Percentiles rank a stretch among this genome's conserved stretches.
Evolutionary conservation across 1,140 invertebrate species (phyloP).

Genomic region (Aleiodes sp.): DNA sequence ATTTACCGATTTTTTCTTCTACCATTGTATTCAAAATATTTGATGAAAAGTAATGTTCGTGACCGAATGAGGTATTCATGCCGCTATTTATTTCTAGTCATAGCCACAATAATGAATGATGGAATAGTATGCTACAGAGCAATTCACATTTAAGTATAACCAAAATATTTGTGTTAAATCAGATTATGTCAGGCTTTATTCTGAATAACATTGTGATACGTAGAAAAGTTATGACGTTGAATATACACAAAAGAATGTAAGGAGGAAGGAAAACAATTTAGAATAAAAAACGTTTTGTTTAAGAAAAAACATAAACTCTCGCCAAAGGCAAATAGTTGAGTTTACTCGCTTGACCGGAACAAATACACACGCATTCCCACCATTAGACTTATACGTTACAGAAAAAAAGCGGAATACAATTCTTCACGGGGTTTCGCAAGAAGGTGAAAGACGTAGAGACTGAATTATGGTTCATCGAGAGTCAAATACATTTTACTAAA

Average conservation of each 20-base stretch:
- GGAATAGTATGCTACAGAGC: neutral
- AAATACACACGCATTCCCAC: slow-evolving; percentile 14
- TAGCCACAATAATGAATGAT: neutral
- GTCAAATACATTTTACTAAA: too few relatives aligned
- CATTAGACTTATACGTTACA: neutral
- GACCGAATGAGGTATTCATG: neutral
- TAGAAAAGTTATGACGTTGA: neutral
- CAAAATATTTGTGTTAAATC: slow-evolving; percentile 5
- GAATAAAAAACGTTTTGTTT: slow-evolving; percentile 6
- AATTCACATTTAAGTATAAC: neutral
- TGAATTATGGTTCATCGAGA: neutral
- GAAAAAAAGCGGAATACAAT: neutral
- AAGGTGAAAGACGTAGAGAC: neutral
- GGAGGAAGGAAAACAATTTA: neutral
- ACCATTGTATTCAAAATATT: too few relatives aligned
- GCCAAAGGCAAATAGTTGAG: slow-evolving; percentile 7
- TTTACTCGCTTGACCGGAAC: slow-evolving; percentile 24
- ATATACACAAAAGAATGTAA: neutral
- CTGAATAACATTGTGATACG: slow-evolving; percentile 1
- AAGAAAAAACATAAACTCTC: slow-evolving; percentile 7
- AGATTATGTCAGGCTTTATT: slow-evolving; percentile 10
- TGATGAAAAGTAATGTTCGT: too few relatives aligned
- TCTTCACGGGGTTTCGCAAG: slow-evolving; percentile 1
- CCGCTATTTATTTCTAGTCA: neutral
- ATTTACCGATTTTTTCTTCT: too few relatives aligned